These are phyloP conservation scores for Halictus quadricinctus DNA, from an alignment of 2,888 invertebrate species.

Conservation along the genomic window DNA sequence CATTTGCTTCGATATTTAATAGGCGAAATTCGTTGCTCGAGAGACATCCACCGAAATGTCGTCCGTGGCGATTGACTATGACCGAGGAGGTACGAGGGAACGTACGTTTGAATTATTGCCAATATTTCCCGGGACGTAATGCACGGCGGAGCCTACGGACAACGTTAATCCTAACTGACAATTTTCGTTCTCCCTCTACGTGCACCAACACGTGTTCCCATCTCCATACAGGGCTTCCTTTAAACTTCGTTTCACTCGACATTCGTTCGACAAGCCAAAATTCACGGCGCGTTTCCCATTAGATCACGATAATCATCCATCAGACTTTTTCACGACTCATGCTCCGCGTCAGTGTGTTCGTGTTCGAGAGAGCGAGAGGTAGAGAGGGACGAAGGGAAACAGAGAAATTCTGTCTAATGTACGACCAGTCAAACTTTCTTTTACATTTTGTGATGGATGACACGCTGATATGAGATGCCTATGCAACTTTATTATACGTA, in stretches of 20 bases:
- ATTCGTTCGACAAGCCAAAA: conserved; percentile 35
- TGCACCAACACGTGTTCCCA: conserved; percentile 22
- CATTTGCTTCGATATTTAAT: conserved; percentile 11
- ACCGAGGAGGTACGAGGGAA: conserved; percentile 48
- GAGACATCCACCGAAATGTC: conserved; percentile 40
- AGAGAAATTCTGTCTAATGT: conserved; percentile 15
- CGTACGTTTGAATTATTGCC: conserved; percentile 58
- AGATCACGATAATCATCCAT: conserved; percentile 26
- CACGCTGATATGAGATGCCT: neutral
- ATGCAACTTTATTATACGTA: neutral
- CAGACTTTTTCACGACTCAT: conserved; percentile 16
- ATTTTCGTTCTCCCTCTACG: conserved; percentile 48
- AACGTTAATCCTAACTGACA: conserved; percentile 58
- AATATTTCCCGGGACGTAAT: conserved; percentile 56
- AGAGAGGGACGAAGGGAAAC: neutral
- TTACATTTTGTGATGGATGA: neutral
- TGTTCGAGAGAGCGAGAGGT: neutral
- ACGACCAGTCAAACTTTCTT: neutral
- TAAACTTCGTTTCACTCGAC: conserved; percentile 31
- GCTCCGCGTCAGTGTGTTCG: neutral
- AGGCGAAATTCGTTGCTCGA: conserved; percentile 14
- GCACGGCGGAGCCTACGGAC: conserved; percentile 44
- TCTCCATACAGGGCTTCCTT: conserved; percentile 28
- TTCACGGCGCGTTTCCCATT: conserved; percentile 36
- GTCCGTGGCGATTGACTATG: conserved; percentile 38